Evolutionary conservation across 37 sponge, comb jelly and placozoan species (phyloP).

Genomic region (Hormiphora californensis): DNA sequence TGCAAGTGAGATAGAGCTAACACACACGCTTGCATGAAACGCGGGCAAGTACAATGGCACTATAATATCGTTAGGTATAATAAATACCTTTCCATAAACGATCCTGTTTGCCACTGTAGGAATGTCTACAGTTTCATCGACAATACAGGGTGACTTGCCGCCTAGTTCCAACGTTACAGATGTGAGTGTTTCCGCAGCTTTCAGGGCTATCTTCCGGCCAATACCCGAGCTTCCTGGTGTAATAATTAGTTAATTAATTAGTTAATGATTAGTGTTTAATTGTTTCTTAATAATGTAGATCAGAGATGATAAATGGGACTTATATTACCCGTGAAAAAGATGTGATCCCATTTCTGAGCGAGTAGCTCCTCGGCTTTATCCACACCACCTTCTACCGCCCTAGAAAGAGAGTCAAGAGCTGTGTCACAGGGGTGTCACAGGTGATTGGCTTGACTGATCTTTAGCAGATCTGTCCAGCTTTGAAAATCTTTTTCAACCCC

Average conservation of each 20-base stretch:
- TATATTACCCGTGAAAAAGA: conserved; percentile 72
- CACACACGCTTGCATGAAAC: no score
- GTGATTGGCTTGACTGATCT: no score
- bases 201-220: conserved; percentile 71
- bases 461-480: no score
- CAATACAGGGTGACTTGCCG: conserved; percentile 59
- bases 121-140: conserved; percentile 67
- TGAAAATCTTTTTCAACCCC: no score
- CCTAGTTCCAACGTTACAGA: conserved; percentile 75
- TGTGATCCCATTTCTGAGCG: conserved; percentile 69
- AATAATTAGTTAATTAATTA: neutral
- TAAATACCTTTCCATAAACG: conserved; percentile 62
- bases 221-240: neutral
- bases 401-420: no score
- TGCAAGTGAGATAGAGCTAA: no score
- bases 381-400: conserved; percentile 63
- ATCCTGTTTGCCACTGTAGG: conserved; percentile 71
- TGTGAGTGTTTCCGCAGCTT: conserved; percentile 69
- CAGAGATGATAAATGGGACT: neutral
- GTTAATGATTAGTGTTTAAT: neutral
- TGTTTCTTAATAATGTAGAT: neutral
- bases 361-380: conserved; percentile 59
- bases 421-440: no score
- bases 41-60: no score
- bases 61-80: no score